Evolutionary conservation across 2,888 invertebrate genomes (phyloP), one percentile per base, ranked within the genome.

Genomic region (Xestia ashworthii): DNA sequence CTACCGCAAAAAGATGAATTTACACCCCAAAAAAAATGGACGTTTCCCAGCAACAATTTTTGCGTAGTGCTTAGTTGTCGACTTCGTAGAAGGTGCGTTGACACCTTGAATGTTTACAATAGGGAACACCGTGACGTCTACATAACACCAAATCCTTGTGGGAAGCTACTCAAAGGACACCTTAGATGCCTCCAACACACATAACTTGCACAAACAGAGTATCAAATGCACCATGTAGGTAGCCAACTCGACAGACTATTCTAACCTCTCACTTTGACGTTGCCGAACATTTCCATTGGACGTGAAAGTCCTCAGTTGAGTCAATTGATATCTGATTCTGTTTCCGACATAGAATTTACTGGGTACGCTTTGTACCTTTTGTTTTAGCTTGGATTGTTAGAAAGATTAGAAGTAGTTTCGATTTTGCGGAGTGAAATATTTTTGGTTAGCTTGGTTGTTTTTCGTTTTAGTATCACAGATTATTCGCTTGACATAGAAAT

Each of bases 241-340:
- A 19, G 32, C 38, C 19, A 38, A 32, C 25, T 32, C 16, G 19
- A 60, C 5, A 19, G 38, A 19, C n/a, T 16, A 46, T 53, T 38
- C 62, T 41, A 71, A 80, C 66, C 71, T 67, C 76, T 64, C 67
- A 83, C 71, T 81, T 70, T 76, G 82, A 65, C 46, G 48, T 5
- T 48, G 32, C 64, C 55, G 48, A 60, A 80, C 84, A 82, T 82
- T 85, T 85, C 81, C 81, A 84, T 83, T 84, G 83, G 73, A 58
- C 75, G 11, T 38, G 22, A 67, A 84, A 84, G 83, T 79, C 86
- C 80, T 74, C 82, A 83, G 86, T 88, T 81, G 82, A 88, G 86
- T 84, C 89, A 87, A 91, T 90, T 92, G 90, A 90, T 90, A 90
- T 90, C 89, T 88, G 91, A 91, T 91, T 91, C 92, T 87, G 90